Percentiles rank a stretch among this genome's conserved stretches.
Conservation (phyloP, 2,113 vertebrate genomes). For the Neomonachus schauinslandi region DNA sequence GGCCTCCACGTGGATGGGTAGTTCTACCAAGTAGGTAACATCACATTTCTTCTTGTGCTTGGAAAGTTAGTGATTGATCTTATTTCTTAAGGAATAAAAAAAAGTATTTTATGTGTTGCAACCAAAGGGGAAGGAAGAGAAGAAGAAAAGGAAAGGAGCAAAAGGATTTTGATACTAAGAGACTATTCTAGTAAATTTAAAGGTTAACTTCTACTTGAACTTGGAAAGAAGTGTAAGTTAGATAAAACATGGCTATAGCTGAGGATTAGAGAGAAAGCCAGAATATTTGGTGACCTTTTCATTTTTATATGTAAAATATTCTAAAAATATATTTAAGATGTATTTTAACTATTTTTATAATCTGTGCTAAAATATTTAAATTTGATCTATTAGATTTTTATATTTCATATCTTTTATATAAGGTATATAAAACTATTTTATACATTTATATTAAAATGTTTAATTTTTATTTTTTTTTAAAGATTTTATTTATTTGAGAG, state of each 20-base stretch:
- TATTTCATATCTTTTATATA: background rate
- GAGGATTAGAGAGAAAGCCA: constrained; percentile 10
- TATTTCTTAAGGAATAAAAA: constrained; percentile 30
- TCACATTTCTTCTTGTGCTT: background rate
- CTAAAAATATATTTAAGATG: background rate
- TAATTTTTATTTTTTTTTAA: background rate
- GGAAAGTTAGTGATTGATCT: background rate
- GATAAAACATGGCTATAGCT: background rate
- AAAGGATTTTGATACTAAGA: constrained; percentile 29
- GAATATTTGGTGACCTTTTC: background rate
- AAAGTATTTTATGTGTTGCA: background rate
- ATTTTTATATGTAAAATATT: background rate
- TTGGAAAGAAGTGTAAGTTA: background rate
- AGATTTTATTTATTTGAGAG: background rate
- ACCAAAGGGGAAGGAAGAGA: background rate
- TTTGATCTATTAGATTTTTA: background rate
- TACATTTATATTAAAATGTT: background rate
- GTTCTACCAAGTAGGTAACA: background rate
- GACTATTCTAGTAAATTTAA: background rate
- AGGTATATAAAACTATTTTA: background rate
- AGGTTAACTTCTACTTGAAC: background rate
- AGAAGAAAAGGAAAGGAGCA: background rate
- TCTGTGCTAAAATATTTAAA: background rate
- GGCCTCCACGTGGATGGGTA: background rate
- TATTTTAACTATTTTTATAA: background rate